Conservation (phyloP, 2,797 vertebrate genomes). For the Coregonus suidteri region DNA sequence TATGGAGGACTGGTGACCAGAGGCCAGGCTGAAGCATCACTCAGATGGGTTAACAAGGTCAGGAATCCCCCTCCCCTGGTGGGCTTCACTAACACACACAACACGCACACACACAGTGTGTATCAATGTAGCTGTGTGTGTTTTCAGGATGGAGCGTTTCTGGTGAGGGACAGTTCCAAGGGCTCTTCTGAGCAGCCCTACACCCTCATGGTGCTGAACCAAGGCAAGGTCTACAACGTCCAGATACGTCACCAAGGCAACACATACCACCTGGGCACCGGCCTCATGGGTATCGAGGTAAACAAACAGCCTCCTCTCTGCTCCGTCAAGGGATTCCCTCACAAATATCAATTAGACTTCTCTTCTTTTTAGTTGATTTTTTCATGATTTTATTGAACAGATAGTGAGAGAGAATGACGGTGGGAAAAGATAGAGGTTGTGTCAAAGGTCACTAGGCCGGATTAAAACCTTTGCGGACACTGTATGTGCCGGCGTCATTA, state of each 20-base stretch:
- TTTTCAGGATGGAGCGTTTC: slow-evolving; percentile 83
- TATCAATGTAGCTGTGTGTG: not conserved
- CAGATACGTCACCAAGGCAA: slow-evolving; percentile 75
- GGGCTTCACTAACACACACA: not conserved
- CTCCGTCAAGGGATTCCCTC: not conserved
- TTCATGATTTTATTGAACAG: too few relatives aligned
- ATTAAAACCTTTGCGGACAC: not conserved
- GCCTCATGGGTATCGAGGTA: slow-evolving; percentile 81
- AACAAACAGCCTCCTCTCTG: not conserved
- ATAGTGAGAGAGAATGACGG: too few relatives aligned
- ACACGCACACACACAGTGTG: not conserved
- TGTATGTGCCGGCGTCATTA: not conserved
- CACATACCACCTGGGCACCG: slow-evolving; percentile 77
- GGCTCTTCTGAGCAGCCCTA: slow-evolving; percentile 78
- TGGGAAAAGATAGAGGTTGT: too few relatives aligned
- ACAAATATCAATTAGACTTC: too few relatives aligned
- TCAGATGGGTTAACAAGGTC: slow-evolving; percentile 84
- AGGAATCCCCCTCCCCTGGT: slow-evolving; percentile 5
- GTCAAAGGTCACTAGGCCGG: too few relatives aligned
- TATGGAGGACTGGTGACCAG: slow-evolving; percentile 79
- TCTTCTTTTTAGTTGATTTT: too few relatives aligned
- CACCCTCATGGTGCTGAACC: slow-evolving; percentile 89
- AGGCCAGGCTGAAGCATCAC: slow-evolving; percentile 78
- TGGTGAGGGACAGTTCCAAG: slow-evolving; percentile 88
- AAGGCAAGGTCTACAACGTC: slow-evolving; percentile 88